A percentile compares a stretch with the other conserved stretches of the same genome.
Conservation (phyloP, 2,113 vertebrate genomes). For the Microcebus lehilahytsara region DNA sequence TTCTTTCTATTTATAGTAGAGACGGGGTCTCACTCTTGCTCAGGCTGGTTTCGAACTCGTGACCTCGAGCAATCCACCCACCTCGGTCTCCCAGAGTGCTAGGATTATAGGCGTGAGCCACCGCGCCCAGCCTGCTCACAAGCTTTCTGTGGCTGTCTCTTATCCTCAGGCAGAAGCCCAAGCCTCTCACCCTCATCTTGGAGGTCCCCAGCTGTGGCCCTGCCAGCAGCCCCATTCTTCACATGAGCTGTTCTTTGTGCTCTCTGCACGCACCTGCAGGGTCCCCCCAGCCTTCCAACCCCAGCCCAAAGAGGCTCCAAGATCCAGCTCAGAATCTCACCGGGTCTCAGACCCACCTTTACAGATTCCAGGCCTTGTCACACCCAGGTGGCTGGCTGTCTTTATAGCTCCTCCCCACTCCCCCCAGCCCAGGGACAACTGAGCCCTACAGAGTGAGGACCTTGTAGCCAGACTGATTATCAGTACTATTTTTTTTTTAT, state of each 20-base stretch:
- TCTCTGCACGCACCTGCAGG: too few species aligned
- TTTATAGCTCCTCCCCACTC: fast-evolving
- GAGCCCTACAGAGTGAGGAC: neutral
- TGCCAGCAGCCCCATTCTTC: neutral
- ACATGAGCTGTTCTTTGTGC: neutral
- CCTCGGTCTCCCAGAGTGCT: too few species aligned
- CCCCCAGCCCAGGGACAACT: neutral
- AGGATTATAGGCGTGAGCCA: too few species aligned
- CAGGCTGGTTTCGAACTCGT: too few species aligned
- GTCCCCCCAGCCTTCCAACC: neutral
- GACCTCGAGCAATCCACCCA: too few species aligned
- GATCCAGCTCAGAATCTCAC: neutral
- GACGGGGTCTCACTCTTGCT: too few species aligned
- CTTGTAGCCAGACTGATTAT: neutral
- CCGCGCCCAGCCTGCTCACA: neutral
- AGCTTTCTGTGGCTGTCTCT: neutral
- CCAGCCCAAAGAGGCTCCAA: neutral
- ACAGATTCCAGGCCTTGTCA: too few species aligned
- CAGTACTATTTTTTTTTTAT: neutral
- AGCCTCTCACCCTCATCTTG: neutral
- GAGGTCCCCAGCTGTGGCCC: neutral
- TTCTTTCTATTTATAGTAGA: too few species aligned
- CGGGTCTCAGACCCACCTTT: neutral
- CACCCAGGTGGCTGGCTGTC: neutral
- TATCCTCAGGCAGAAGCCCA: neutral